Conservation (phyloP, 2,113 vertebrate species). For the Pelecanoides urinatrix region DNA sequence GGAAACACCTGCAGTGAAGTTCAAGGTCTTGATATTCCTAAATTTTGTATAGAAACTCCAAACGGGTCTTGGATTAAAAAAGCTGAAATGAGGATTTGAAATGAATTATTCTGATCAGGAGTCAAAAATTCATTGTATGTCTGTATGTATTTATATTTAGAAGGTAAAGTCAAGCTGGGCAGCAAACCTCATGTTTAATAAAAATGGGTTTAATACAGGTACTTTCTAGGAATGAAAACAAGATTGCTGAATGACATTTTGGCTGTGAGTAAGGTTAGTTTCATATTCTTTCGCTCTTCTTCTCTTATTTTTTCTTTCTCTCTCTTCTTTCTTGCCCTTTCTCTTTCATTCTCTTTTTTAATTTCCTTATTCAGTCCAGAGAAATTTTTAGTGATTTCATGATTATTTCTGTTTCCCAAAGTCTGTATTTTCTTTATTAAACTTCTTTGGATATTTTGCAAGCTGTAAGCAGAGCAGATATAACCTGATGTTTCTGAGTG, state of each 20-base stretch:
- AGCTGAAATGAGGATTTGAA: constrained; percentile 54
- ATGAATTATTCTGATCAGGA: constrained; percentile 61
- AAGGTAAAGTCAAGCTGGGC: constrained; percentile 45
- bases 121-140: constrained; percentile 47
- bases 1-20: constrained; percentile 45
- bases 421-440: constrained; percentile 41
- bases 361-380: not conserved
- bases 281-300: constrained; percentile 19
- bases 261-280: constrained; percentile 60
- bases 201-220: constrained; percentile 67
- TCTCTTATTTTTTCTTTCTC: not conserved
- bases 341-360: not conserved
- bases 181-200: constrained; percentile 66
- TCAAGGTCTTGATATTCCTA: constrained; percentile 65
- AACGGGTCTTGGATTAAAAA: constrained; percentile 8
- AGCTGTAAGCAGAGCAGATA: not conserved
- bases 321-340: not conserved
- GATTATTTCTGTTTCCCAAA: constrained; percentile 33
- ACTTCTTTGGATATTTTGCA: constrained; percentile 37
- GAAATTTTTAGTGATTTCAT: constrained; percentile 38
- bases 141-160: not conserved
- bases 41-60: constrained; percentile 49
- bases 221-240: constrained; percentile 66
- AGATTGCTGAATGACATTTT: constrained; percentile 70
- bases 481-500: constrained; percentile 27